Evolutionary conservation across 2,888 invertebrate genomes (phyloP).

Genomic region (Pedicia rivosa): DNA sequence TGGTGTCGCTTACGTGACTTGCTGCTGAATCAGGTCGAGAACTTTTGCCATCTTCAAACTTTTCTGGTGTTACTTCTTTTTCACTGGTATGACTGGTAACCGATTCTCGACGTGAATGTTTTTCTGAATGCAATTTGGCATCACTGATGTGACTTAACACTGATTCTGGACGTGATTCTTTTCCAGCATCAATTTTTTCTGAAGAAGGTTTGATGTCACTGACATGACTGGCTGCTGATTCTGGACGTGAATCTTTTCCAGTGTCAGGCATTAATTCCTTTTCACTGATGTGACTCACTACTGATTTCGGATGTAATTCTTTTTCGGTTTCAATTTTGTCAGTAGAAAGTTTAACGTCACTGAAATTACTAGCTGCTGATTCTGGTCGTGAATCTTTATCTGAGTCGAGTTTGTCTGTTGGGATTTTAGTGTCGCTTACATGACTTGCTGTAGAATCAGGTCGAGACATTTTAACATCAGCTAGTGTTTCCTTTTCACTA

Average conservation of each 20-base stretch:
- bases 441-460: slow-evolving; percentile 2
- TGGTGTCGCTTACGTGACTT: no score
- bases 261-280: slow-evolving; percentile 11
- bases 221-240: slow-evolving; percentile 1
- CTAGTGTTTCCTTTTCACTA: no score
- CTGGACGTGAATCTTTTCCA: slow-evolving; percentile 1
- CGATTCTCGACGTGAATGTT: no score
- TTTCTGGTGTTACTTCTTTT: no score
- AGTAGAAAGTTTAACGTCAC: neutral
- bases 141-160: no score
- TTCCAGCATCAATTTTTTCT: neutral
- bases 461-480: neutral
- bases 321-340: no score
- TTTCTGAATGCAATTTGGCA: no score
- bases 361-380: slow-evolving; percentile 5
- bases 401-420: slow-evolving; percentile 8
- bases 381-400: slow-evolving; percentile 9
- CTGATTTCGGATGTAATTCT: neutral
- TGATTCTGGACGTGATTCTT: neutral
- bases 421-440: neutral
- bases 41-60: no score
- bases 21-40: no score
- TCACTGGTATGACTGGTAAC: no score
- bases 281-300: slow-evolving; percentile 8
- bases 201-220: no score